phyloP scores from a whole-genome alignment of 2,113 vertebrate genomes.

The Seriola quinqueradiata region DNA sequence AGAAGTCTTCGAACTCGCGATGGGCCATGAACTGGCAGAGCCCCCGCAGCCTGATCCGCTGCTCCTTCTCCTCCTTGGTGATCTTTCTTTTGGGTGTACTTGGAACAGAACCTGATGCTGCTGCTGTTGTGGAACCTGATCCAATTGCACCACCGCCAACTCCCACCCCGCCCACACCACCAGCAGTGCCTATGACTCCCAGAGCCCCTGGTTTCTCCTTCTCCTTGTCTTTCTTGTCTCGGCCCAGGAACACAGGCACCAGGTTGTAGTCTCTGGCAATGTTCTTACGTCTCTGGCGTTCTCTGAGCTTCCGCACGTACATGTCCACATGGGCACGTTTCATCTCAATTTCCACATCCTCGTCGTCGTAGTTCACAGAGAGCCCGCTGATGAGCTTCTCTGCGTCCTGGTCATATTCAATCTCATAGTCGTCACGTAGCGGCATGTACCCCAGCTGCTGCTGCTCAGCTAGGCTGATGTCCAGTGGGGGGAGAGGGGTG shows the following conservation, averaged over 20 bases:
- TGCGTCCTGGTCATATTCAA: slow-evolving; percentile 96
- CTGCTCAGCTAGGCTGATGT: slow-evolving; percentile 93
- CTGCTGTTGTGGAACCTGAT: slow-evolving; percentile 27
- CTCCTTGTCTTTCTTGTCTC: slow-evolving; percentile 93
- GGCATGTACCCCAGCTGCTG: slow-evolving; percentile 99
- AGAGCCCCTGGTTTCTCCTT: slow-evolving; percentile 77
- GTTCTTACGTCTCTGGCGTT: slow-evolving; percentile 95
- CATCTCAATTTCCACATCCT: slow-evolving; percentile 96
- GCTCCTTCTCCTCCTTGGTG: slow-evolving; percentile 95
- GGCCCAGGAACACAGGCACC: slow-evolving; percentile 92
- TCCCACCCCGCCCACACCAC: slow-evolving; percentile 34
- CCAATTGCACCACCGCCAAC: slow-evolving; percentile 1
- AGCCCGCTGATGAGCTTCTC: slow-evolving; percentile 97
- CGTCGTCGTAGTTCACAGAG: slow-evolving; percentile 97
- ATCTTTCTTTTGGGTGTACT: slow-evolving; percentile 89
- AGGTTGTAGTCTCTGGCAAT: slow-evolving; percentile 95
- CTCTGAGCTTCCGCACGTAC: slow-evolving; percentile 95
- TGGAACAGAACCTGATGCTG: slow-evolving; percentile 44
- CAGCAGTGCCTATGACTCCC: slow-evolving; percentile 27
- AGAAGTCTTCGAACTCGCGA: slow-evolving; percentile 95
- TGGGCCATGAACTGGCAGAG: slow-evolving; percentile 98
- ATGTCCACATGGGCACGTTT: slow-evolving; percentile 98
- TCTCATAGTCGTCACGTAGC: slow-evolving; percentile 96
- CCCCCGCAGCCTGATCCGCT: slow-evolving; percentile 90
- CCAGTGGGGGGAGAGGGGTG: slow-evolving; percentile 92